Evolutionary conservation across 2,888 invertebrate species (phyloP).

Genomic region (Eumerus sabulonum): DNA sequence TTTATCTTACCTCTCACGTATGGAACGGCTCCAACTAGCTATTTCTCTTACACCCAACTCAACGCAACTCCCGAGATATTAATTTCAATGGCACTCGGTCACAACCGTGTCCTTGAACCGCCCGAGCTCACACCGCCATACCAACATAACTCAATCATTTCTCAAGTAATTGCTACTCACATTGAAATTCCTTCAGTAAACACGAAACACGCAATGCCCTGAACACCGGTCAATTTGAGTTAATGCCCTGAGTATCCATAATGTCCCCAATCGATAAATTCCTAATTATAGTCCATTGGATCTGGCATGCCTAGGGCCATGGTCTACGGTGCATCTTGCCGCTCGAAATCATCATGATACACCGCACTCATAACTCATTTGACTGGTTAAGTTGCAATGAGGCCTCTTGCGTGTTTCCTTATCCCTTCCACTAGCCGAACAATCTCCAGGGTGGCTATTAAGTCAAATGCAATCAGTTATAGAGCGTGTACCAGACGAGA

Average conservation of each 20-base stretch:
- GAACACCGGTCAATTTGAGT: too few relatives aligned
- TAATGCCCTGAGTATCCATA: not conserved
- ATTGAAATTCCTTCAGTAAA: not conserved
- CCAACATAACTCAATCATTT: not conserved
- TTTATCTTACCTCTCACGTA: too few relatives aligned
- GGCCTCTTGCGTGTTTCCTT: not conserved
- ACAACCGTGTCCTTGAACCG: constrained; percentile 9
- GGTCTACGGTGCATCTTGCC: constrained; percentile 3
- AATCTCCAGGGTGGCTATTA: constrained; percentile 11
- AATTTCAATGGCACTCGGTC: constrained; percentile 10
- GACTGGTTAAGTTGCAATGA: constrained; percentile 14
- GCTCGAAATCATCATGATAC: not conserved
- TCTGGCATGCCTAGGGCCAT: constrained; percentile 6
- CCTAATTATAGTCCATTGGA: constrained; percentile 3
- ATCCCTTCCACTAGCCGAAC: not conserved
- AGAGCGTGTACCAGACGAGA: constrained; percentile 9
- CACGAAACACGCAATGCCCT: not conserved
- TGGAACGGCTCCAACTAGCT: not conserved
- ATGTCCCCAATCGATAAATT: constrained; percentile 25
- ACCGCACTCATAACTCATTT: constrained; percentile 21
- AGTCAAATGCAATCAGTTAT: constrained; percentile 25
- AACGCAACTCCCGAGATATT: not conserved
- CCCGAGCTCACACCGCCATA: too few relatives aligned
- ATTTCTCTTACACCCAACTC: not conserved
- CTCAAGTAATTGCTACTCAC: not conserved